Base-by-base conservation (phyloP, 2,797 vertebrate species). In the Dicrostonyx torquatus region DNA sequence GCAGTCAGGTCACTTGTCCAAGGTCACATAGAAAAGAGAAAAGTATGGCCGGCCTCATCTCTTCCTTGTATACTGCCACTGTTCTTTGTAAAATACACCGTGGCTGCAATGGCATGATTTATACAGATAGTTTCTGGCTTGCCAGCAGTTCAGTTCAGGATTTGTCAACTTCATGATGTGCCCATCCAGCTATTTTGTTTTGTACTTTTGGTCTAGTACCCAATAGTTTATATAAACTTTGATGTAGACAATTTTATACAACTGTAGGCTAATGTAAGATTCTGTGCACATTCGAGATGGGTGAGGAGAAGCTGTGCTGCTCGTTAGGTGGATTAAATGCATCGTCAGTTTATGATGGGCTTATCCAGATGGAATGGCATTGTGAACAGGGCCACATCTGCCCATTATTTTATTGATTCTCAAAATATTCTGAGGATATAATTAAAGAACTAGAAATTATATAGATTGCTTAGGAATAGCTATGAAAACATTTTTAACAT, bases 381-480 rank as follows among this genome's bases (percentile, higher is more conserved):
- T 34, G 40, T 40, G 78, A 79, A 55, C 13, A 48, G 17, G 24
- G 34, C 10, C 18, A 68, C 8, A 34, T 40, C 17, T 84, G 11
- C 22, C 26, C 4, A 29, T 89, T 85, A 82, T 93, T 78, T 94
- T 79, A 92, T 4, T 82, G 3, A 15, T 66, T n/a, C 68, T 93
- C 43, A 78, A 90, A 93, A 86, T 50, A 92, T 89, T 85, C 37
- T 58, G 87, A 88, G 37, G n/a, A 80, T 85, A 18, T 79, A 62
- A 86, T 75, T 78, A 80, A 94, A 66, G 45, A 84, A 79, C 73
- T 34, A 87, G 55, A 20, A 85, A 40, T 82, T 90, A 93, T 73
- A 95, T 83, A 85, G 84, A 70, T 18, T 34, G 6, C 68, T 24
- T 77, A 90, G 77, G 45, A 73, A 78, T 75, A 87, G 83, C 5